Evolutionary conservation across 2,113 vertebrate species (phyloP), one percentile per base, ranked within the genome.

Genomic region (Protobothrops flavoviridis): DNA sequence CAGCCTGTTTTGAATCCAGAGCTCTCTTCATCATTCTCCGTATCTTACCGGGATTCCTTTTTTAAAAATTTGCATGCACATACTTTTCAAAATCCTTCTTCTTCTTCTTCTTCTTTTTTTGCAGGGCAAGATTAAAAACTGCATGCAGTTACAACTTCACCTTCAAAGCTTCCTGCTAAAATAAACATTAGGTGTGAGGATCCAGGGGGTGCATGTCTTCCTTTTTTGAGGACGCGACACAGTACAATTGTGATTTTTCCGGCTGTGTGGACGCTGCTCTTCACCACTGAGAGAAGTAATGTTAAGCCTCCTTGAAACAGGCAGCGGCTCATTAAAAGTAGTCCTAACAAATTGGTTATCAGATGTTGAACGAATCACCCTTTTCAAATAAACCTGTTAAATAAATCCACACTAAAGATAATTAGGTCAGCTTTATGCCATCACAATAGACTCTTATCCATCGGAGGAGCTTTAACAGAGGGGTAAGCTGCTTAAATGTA

Each of bases 301-400:
- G 26, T 64, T 96, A 97, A 94, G 96, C 90, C 89, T 94, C 93
- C 92, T 91, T 89, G 96, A 97, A 81, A 86, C 97, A 97, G 96
- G 96, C 94, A 95, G 95, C 96, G 94, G 86, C 95, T 97, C 97
- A 96, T 98, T 98, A 97, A 94, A 97, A 45, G 93, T 95, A 95
- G 95, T 97, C 96, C 95, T 23, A 96, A 97, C 96, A 97, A 96
- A 96, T 97, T 95, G 90, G 95, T 96, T 98, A 96, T 97, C 97
- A 97, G 97, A 88, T 85, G 0, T 95, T 97, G 96, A 97, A 97
- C 96, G 97, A 97, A 97, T 95, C 96, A 93, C 96, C 95, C 97
- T 96, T 96, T 97, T 97, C 97, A 97, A 97, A 97, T 97, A 97
- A 97, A 95, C 96, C 97, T 96, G 97, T 97, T 97, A 97, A 96